Base-by-base conservation (phyloP, 53 echinoderm and acorn worm genomes). In the Arbacia lixula region DNA sequence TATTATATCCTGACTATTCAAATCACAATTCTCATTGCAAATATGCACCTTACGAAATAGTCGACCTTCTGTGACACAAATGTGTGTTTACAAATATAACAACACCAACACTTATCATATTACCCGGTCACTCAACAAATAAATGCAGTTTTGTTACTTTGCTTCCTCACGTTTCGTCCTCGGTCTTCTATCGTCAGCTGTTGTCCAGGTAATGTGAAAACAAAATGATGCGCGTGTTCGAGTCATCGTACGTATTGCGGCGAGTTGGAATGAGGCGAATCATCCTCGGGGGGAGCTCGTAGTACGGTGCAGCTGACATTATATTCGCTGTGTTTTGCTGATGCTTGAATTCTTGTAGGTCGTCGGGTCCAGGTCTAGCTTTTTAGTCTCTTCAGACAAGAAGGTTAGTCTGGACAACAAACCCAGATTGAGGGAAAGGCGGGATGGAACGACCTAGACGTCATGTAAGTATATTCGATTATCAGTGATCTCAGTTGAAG, bases 21-120 rank as follows among this genome's bases (percentile, higher is more conserved):
- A 14, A 32, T 74, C 53, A 69, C 69, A 43, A 69, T 20, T 74
- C 53, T 12, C 74, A 52, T 74, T 74, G 74, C 77, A 77, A 58
- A 77, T n/a, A n/a, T 77, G 77, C 77, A 77, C 77, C 77, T 41
- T 77, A 39, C 37, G 77, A 77, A 77, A 57, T 37, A 77, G 58
- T 58, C 58, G 21, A 58, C 56, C 58, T 77, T 40, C 58, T 40
- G 38, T 3, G 29, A 75, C 75, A 77, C 77, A 58, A 56, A 36
- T 25, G 56, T 56, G 56, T 56, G 40, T 56, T 31, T 58, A 57
- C 58, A 77, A 56, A 36, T 37, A 77, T 77, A 77, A 77, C 77
- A 77, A 77, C 77, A 77, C 77, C 77, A 77, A 77, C 77, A 77
- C 77, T 37, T 77, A 77, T 75, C 10, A 75, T 77, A 74, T 74